These are phyloP conservation scores for Pandemis corylana DNA, from an alignment of 2,888 invertebrate genomes.

Conservation along the genomic window DNA sequence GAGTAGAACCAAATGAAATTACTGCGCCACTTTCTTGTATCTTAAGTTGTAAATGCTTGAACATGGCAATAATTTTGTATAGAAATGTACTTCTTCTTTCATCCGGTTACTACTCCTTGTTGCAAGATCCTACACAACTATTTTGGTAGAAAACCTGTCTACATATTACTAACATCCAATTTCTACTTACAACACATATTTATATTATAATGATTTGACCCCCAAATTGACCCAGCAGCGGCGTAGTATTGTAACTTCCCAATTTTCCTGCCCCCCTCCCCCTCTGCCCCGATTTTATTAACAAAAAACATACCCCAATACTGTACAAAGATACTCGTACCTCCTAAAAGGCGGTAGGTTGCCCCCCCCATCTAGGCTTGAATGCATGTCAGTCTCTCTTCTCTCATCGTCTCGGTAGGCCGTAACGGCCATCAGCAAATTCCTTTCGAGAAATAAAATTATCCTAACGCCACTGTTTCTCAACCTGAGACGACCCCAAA, in stretches of 20 bases:
- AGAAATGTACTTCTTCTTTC: too few species aligned
- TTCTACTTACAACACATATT: neutral
- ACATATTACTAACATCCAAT: neutral
- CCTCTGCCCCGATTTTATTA: neutral
- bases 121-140: too few species aligned
- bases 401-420: conserved; percentile 34
- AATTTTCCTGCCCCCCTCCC: neutral
- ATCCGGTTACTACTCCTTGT: too few species aligned
- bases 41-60: too few species aligned
- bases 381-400: conserved; percentile 24
- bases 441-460: conserved; percentile 36
- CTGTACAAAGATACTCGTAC: conserved; percentile 29
- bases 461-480: conserved; percentile 31
- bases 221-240: neutral
- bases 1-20: too few species aligned
- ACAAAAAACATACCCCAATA: conserved; percentile 3
- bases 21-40: too few species aligned
- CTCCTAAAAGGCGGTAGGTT: conserved; percentile 31
- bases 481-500: conserved; percentile 35
- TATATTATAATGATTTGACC: neutral
- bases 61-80: too few species aligned
- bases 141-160: neutral
- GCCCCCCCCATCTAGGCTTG: conserved; percentile 38
- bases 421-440: conserved; percentile 37
- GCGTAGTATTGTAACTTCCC: neutral